Evolutionary conservation across 2,888 invertebrate species (phyloP), one percentile per base, ranked within the genome.

Genomic region (Allygus modestus): DNA sequence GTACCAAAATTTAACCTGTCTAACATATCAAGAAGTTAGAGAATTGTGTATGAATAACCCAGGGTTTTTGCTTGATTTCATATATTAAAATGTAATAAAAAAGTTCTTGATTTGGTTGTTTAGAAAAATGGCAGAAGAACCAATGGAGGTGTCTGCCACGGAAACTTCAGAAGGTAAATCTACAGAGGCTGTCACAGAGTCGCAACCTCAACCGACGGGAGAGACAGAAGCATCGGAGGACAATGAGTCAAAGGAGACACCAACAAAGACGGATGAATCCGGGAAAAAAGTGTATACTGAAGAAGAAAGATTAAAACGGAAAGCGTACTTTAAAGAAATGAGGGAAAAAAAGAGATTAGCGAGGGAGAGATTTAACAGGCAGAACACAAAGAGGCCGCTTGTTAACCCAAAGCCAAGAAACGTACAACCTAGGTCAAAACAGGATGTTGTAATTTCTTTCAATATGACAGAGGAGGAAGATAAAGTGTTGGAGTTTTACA

Each of bases 401-500:
- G 9, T 17, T 5, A 77, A 5, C n/a, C 75, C 43, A 23, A 23
- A n/a, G 23, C 15, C 1, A 46, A 26, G 15, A 77, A 2, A 11
- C 46, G 4, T 4, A 28, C 20, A 37, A 23, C 58, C 23, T 9
- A 23, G 28, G 31, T 15, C 12, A 0, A 65, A 46, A 28, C 1
- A 7, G 17, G 46, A 46, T 2, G 17, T 77, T 46, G n/a, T 20
- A 26, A 73, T 46, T 23, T 43, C 43, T 23, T 77, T 46, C 43
- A 11, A 77, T 26, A 46, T 77, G 46, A 28, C 75, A 28, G 28
- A 51, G n/a, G 46, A 77, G 26, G 75, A 77, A 0, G 28, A 77
- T 7, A 77, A 77, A 77, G 23, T 77, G 4, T 77, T 77, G 37
- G 51, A 77, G 28, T 77, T 77, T 77, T 77, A 77, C 23, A 77